Evolutionary conservation across 2,888 invertebrate genomes (phyloP).

Genomic region (Graphium colonna): DNA sequence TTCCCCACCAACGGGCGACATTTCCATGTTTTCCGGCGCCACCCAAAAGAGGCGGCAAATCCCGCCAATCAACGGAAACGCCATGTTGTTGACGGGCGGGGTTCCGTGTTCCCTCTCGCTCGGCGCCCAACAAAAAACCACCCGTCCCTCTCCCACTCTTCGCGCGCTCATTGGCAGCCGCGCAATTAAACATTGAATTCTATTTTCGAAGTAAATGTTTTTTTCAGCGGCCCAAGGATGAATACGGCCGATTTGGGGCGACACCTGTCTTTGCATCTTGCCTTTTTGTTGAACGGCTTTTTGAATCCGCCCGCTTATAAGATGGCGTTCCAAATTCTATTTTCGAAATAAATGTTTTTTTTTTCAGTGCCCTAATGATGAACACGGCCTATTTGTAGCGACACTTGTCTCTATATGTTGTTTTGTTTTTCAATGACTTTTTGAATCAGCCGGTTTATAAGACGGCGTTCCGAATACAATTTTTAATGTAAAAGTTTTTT

Average conservation of each 20-base stretch:
- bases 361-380: no score
- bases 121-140: conserved; percentile 48
- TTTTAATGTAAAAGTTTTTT: no score
- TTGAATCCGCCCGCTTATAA: conserved; percentile 49
- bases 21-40: conserved; percentile 64
- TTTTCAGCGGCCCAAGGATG: conserved; percentile 60
- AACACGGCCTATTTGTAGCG: conserved; percentile 47
- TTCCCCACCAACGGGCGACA: conserved; percentile 40
- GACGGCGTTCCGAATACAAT: no score
- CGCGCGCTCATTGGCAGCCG: conserved; percentile 59
- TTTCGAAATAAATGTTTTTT: conserved; percentile 77
- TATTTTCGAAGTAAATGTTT: conserved; percentile 77
- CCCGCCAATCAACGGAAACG: conserved; percentile 82
- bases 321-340: conserved; percentile 67
- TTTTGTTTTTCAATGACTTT: no score
- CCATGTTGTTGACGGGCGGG: conserved; percentile 84
- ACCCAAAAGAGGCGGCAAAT: conserved; percentile 55
- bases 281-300: conserved; percentile 33
- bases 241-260: conserved; percentile 47
- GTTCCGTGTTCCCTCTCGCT: conserved; percentile 46
- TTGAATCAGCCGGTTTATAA: no score
- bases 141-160: conserved; percentile 53
- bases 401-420: conserved; percentile 64
- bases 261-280: conserved; percentile 56
- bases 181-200: conserved; percentile 78